Evolutionary conservation across 2,797 vertebrate species (phyloP).

Genomic region (Octomys mimax): DNA sequence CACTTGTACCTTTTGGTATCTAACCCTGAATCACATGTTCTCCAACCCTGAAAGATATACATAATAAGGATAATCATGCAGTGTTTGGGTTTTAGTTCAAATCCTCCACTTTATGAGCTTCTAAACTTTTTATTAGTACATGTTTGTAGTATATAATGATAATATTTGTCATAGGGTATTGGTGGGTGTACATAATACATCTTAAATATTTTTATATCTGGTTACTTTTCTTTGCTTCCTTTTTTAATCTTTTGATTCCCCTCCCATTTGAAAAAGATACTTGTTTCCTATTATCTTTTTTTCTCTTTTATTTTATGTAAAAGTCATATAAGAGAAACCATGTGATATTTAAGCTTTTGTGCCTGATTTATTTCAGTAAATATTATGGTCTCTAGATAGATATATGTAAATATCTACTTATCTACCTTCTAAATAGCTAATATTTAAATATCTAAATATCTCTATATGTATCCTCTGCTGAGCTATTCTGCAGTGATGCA

Average conservation of each 20-base stretch:
- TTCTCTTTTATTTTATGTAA: background rate
- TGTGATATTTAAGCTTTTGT: too few species aligned
- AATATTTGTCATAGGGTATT: background rate
- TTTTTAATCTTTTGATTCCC: too few species aligned
- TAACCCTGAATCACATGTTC: background rate
- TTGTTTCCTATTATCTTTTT: background rate
- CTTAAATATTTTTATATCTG: background rate
- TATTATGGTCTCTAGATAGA: background rate
- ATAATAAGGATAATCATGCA: background rate
- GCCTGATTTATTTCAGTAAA: background rate
- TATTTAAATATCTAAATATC: too few species aligned
- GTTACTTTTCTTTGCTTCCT: too few species aligned
- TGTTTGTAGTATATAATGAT: background rate
- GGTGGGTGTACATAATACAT: background rate
- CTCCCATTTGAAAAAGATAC: background rate
- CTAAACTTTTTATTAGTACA: background rate
- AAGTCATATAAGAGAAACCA: too few species aligned
- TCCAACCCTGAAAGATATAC: background rate
- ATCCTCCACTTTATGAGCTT: background rate
- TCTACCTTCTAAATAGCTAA: too few species aligned
- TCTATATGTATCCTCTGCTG: background rate
- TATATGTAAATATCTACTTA: too few species aligned
- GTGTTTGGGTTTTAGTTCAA: constrained; percentile 5
- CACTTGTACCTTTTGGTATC: constrained; percentile 36
- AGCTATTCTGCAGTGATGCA: background rate